Evolutionary conservation across 2,888 invertebrate species (phyloP), one percentile per base, ranked within the genome.

Genomic region (Auanema freiburgensis): DNA sequence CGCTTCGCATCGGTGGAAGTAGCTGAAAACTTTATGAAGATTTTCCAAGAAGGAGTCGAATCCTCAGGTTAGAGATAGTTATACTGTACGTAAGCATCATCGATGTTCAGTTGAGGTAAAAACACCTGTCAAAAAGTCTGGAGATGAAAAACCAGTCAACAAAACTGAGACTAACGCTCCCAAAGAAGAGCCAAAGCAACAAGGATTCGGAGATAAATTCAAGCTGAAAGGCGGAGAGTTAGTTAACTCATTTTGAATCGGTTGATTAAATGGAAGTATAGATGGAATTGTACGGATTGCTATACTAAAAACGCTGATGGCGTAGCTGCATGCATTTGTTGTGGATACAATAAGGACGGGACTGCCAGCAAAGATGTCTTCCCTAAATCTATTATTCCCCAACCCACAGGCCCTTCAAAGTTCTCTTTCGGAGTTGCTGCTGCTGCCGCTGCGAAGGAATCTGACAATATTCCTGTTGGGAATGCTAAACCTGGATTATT

Each of bases 261-360:
- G n/a, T n/a, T n/a, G n/a, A n/a, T n/a, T n/a, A n/a, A n/a, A n/a
- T n/a, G n/a, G n/a, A n/a, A n/a, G 56, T 62, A 54, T 49, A 61
- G 63, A 42, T 77, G 78, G 78, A 76, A 76, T 33, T 78, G 78
- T 55, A 8, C 46, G 0, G 72, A 58, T 25, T 78, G 78, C 55
- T 74, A 73, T 59, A 53, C 65, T 14, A 57, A 60, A 24, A 62
- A 71, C 33, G 51, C 65, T 1, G 65, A 67, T 1, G 63, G 60
- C 0, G 59, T 33, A 1, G 49, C 50, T 1, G 58, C 57, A 21
- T 78, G 78, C 53, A 41, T 51, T 2, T 67, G 66, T 43, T 78
- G 78, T 51, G 70, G 67, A 16, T 64, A 68, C 12, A 60, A 62
- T 23, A 74, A 75, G 57, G 74, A 73, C 51, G 74, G 75, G 10